These are phyloP conservation scores for Arvicanthis niloticus DNA, from an alignment of 2,113 vertebrate genomes.

Conservation along the genomic window DNA sequence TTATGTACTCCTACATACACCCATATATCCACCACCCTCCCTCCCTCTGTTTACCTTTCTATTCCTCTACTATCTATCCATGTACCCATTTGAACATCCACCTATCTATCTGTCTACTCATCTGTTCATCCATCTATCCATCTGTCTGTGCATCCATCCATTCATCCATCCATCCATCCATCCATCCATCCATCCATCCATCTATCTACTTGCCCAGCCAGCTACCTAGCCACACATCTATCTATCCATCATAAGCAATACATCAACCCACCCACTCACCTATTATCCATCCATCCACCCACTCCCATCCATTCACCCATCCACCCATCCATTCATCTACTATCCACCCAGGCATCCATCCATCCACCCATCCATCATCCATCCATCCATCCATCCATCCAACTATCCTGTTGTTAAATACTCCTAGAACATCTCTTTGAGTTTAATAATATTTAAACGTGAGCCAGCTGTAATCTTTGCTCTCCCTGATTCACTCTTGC, in stretches of 20 bases:
- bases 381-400: not conserved
- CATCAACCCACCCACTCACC: rapidly evolving
- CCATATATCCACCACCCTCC: not conserved
- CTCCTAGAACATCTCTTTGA: not conserved
- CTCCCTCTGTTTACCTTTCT: not conserved
- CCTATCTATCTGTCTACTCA: no score
- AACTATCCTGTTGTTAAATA: not conserved
- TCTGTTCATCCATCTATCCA: no score
- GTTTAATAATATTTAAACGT: not conserved
- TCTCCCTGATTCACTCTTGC: not conserved
- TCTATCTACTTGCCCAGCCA: not conserved
- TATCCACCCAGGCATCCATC: not conserved
- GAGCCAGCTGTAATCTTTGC: not conserved
- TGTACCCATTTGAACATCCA: not conserved
- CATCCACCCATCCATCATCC: rapidly evolving
- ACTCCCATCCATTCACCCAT: not conserved
- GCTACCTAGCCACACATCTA: not conserved
- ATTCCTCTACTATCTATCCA: not conserved
- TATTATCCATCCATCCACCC: not conserved
- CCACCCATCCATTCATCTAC: not conserved
- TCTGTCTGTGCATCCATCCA: no score
- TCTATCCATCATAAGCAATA: no score
- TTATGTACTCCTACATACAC: no score
- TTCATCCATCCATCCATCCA: no score
- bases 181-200: not conserved